These are phyloP conservation scores for Camelus dromedarius DNA, from an alignment of 2,113 vertebrate genomes.

Conservation along the genomic window DNA sequence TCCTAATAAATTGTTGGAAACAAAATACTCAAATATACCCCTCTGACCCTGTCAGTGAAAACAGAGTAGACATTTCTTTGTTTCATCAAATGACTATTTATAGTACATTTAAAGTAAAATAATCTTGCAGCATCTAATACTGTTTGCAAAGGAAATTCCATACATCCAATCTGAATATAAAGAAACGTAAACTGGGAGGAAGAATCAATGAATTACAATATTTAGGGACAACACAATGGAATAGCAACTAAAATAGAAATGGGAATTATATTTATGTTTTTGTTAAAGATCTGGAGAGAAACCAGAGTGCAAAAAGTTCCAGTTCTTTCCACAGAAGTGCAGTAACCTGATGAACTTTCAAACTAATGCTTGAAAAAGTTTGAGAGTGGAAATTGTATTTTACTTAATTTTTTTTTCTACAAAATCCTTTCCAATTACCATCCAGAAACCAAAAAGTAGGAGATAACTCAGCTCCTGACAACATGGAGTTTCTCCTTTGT, in stretches of 20 bases:
- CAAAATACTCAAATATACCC: background rate
- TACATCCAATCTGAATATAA: background rate
- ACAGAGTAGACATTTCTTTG: background rate
- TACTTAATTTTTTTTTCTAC: background rate
- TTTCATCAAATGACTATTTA: slow-evolving; percentile 24
- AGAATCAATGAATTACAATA: background rate
- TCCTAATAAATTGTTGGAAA: background rate
- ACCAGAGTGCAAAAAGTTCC: background rate
- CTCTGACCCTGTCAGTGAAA: background rate
- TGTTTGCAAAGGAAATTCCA: slow-evolving; percentile 21
- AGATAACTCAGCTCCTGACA: background rate
- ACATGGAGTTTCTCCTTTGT: background rate
- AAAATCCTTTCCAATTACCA: background rate
- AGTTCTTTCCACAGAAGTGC: background rate
- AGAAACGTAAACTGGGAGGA: background rate
- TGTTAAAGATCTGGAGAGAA: background rate
- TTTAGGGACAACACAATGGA: background rate
- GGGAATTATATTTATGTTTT: background rate
- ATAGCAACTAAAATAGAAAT: background rate
- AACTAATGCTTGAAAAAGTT: background rate
- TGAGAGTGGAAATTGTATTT: background rate
- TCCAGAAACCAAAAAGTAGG: background rate
- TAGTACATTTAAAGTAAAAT: slow-evolving; percentile 11
- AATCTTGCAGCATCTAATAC: background rate
- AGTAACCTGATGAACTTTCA: background rate